phyloP scores from a whole-genome alignment of 1,140 invertebrate genomes.

The Drosophila ironensis region DNA sequence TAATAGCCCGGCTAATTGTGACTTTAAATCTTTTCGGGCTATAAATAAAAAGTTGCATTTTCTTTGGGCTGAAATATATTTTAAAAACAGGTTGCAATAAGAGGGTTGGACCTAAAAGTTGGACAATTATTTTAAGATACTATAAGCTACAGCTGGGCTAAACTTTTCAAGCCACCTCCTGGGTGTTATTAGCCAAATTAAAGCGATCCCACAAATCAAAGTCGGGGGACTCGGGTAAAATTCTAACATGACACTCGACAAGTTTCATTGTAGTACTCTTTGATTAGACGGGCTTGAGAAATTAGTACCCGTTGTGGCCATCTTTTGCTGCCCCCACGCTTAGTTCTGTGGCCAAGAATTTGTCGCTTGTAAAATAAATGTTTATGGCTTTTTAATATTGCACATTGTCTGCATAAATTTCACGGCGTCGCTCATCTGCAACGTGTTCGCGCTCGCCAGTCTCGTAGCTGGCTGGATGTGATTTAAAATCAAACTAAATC shows the following conservation, averaged over 20 bases:
- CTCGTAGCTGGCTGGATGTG: constrained; percentile 10
- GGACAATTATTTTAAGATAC: too few relatives aligned
- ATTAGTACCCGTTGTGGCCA: too few relatives aligned
- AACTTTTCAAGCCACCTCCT: background rate
- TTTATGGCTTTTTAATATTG: constrained; percentile 80
- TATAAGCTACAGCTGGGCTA: too few relatives aligned
- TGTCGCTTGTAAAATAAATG: constrained; percentile 77
- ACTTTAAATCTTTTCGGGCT: constrained; percentile 54
- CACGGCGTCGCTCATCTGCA: constrained; percentile 43
- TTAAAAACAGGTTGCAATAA: constrained; percentile 6
- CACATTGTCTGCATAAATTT: constrained; percentile 80
- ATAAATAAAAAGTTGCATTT: constrained; percentile 9
- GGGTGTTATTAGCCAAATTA: background rate
- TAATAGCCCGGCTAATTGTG: constrained; percentile 65
- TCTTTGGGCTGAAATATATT: background rate
- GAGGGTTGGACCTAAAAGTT: background rate
- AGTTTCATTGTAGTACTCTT: constrained; percentile 11
- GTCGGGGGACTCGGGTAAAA: constrained; percentile 7
- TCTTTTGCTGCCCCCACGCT: background rate
- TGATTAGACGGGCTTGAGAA: background rate
- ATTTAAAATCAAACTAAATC: constrained; percentile 78
- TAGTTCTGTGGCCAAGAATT: constrained; percentile 18
- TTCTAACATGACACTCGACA: constrained; percentile 2
- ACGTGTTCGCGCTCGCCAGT: constrained; percentile 45
- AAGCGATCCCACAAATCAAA: constrained; percentile 47